These are phyloP conservation scores for Altica lythri DNA, from an alignment of 2,888 invertebrate genomes.

Conservation along the genomic window DNA sequence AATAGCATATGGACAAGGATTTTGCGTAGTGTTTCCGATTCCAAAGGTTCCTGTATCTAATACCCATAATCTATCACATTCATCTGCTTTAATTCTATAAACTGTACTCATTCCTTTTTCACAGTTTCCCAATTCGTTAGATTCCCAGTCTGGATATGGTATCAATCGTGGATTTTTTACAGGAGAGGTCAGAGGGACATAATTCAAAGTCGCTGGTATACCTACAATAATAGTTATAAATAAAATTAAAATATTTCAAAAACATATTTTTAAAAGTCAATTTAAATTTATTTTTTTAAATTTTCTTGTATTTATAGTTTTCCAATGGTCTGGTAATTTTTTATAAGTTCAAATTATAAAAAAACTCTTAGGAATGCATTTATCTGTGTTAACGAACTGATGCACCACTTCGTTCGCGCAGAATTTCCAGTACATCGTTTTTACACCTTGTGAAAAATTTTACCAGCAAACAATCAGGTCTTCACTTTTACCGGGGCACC, in stretches of 20 bases:
- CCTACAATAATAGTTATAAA: constrained; percentile 48
- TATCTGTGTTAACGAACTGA: too few relatives aligned
- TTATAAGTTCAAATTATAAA: too few relatives aligned
- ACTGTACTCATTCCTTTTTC: constrained; percentile 75
- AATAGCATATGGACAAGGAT: constrained; percentile 79
- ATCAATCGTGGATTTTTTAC: constrained; percentile 74
- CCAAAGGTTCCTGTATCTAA: constrained; percentile 83
- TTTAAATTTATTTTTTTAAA: not conserved
- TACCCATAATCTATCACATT: constrained; percentile 81
- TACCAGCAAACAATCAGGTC: too few relatives aligned
- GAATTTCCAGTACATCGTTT: too few relatives aligned
- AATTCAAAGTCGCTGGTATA: constrained; percentile 80
- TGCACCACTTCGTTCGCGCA: too few relatives aligned
- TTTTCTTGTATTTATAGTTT: not conserved
- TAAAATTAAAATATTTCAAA: not conserved
- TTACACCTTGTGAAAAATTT: too few relatives aligned
- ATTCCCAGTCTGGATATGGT: constrained; percentile 78
- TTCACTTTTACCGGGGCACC: too few relatives aligned
- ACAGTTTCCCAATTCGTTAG: constrained; percentile 77
- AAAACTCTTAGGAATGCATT: too few relatives aligned
- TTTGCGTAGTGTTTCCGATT: constrained; percentile 74
- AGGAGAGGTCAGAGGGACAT: constrained; percentile 68
- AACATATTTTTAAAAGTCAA: too few relatives aligned
- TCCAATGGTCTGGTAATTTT: too few relatives aligned
- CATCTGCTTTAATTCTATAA: constrained; percentile 78